These are phyloP conservation scores for Stichopus horrens DNA, from an alignment of 53 echinoderm and acorn worm genomes.

Conservation along the genomic window DNA sequence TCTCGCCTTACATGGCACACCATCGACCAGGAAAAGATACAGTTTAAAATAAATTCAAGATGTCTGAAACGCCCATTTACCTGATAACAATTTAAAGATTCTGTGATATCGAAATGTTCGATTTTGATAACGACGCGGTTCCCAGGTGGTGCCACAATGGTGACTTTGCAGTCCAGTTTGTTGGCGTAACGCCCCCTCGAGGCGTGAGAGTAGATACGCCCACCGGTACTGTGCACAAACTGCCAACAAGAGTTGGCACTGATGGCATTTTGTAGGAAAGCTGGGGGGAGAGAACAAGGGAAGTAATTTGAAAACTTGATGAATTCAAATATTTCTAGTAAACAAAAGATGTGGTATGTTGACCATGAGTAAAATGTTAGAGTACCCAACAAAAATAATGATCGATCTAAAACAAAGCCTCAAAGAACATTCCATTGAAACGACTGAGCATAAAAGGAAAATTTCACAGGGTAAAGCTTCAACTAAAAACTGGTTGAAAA, in stretches of 20 bases:
- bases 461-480: too few relatives aligned
- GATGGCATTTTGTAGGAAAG: conserved; percentile 17
- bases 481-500: too few relatives aligned
- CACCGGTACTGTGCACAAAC: conserved; percentile 64
- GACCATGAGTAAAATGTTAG: too few relatives aligned
- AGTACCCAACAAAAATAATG: too few relatives aligned
- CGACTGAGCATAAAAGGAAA: too few relatives aligned
- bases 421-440: too few relatives aligned
- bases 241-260: conserved; percentile 70
- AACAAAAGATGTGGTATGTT: too few relatives aligned
- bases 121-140: conserved; percentile 65
- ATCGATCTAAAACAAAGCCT: too few relatives aligned
- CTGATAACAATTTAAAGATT: conserved; percentile 87
- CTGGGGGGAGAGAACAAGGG: background rate
- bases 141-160: conserved; percentile 62
- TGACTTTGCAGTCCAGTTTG: conserved; percentile 86
- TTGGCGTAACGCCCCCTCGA: conserved; percentile 74
- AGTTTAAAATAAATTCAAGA: background rate
- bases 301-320: too few relatives aligned
- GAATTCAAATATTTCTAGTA: too few relatives aligned
- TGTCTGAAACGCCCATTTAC: conserved; percentile 10
- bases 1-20: too few relatives aligned
- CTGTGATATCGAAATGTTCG: conserved; percentile 83
- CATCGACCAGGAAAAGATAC: background rate
- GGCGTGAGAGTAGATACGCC: conserved; percentile 81